These are phyloP conservation scores for Hemibagrus guttatus DNA, from an alignment of 2,797 vertebrate genomes.

Conservation along the genomic window DNA sequence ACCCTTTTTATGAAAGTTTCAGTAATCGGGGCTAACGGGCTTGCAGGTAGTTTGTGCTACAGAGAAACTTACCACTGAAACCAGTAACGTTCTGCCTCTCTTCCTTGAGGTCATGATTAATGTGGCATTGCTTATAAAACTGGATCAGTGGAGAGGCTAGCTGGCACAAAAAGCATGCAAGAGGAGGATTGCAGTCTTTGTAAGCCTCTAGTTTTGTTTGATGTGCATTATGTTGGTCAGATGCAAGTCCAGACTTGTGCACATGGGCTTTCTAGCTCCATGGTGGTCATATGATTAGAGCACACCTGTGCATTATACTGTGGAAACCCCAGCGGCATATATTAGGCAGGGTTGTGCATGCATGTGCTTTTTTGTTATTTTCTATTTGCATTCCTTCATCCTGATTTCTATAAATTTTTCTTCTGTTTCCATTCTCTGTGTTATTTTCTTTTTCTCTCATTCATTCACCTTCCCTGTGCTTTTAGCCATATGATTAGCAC, in stretches of 20 bases:
- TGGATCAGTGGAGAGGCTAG: neutral
- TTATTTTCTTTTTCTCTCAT: neutral
- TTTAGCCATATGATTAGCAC: conserved; percentile 56
- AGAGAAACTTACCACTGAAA: neutral
- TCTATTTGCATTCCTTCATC: too few relatives aligned
- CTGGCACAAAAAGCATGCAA: too few relatives aligned
- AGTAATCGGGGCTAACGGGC: neutral
- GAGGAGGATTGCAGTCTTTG: neutral
- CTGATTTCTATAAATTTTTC: neutral
- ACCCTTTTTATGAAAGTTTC: neutral
- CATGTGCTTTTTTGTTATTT: conserved; percentile 7
- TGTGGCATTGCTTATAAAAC: neutral
- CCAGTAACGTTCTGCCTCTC: neutral
- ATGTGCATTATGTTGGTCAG: conserved; percentile 55
- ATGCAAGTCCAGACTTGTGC: conserved; percentile 39
- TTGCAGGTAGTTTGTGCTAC: neutral
- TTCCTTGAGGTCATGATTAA: neutral
- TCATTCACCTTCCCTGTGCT: neutral
- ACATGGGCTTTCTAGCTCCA: conserved; percentile 24
- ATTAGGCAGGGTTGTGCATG: conserved; percentile 33
- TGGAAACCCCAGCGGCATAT: conserved; percentile 61
- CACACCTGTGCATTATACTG: conserved; percentile 62
- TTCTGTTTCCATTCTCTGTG: neutral
- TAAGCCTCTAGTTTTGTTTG: conserved; percentile 32
- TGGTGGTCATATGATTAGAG: conserved; percentile 64